These are phyloP conservation scores for Pipistrellus pygmaeus DNA, from an alignment of 2,797 vertebrate genomes.

Conservation along the genomic window DNA sequence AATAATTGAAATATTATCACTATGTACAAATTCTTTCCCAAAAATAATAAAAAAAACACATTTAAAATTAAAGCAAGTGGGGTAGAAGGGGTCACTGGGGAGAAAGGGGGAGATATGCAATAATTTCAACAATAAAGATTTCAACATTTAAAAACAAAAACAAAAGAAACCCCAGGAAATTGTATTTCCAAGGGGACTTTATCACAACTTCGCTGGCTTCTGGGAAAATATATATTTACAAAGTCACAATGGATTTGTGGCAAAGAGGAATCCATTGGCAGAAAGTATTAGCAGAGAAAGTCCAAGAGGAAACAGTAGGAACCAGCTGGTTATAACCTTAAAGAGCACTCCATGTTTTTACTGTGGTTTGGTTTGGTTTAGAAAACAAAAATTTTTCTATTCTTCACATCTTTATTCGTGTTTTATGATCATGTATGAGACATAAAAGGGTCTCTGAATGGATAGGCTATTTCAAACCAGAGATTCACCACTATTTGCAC, in stretches of 20 bases:
- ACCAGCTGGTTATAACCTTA: neutral
- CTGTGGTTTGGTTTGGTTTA: neutral
- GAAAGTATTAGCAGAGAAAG: neutral
- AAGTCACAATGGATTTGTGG: neutral
- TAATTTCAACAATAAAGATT: too few species aligned
- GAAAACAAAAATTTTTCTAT: neutral
- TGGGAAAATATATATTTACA: neutral
- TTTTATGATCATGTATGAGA: neutral
- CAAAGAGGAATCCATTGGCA: neutral
- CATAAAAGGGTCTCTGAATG: neutral
- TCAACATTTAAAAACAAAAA: too few species aligned
- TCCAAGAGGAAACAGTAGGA: neutral
- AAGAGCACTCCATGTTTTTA: neutral
- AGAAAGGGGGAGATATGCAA: too few species aligned
- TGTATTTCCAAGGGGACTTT: neutral
- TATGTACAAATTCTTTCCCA: neutral
- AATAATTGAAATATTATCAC: neutral
- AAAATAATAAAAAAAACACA: slow-evolving; percentile 12
- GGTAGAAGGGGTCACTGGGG: too few species aligned
- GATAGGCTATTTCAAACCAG: neutral
- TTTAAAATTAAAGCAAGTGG: neutral
- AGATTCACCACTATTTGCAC: neutral
- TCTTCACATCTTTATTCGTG: neutral
- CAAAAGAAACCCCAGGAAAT: neutral
- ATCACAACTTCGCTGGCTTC: neutral